A percentile compares a stretch with the other conserved stretches of the same genome.
These are phyloP conservation scores for Momotus momota DNA, from an alignment of 2,797 vertebrate genomes.

Conservation along the genomic window DNA sequence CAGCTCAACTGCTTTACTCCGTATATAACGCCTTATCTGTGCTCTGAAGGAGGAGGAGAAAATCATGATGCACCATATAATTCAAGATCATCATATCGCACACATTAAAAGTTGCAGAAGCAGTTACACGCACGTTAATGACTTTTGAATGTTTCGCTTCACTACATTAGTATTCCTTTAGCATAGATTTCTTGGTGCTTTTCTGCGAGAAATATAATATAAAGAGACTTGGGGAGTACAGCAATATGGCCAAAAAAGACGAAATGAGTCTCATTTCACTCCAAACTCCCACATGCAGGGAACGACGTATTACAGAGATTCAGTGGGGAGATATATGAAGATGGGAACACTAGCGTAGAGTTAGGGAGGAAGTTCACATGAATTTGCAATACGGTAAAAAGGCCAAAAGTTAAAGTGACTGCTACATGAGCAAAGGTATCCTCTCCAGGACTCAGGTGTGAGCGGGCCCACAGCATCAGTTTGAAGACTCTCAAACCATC, in stretches of 20 bases:
- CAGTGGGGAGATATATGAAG: constrained; percentile 22
- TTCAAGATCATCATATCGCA: constrained; percentile 20
- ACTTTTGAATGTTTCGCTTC: constrained; percentile 55
- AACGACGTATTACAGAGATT: constrained; percentile 12
- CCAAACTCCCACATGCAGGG: constrained; percentile 31
- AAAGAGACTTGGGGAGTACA: constrained; percentile 63
- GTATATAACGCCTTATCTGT: background rate
- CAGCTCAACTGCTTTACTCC: background rate
- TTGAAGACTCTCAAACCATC: background rate
- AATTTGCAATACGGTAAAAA: background rate
- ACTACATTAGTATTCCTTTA: constrained; percentile 59
- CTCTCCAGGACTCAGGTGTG: background rate
- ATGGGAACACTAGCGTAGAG: background rate
- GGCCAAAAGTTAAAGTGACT: background rate
- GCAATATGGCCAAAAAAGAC: constrained; percentile 61
- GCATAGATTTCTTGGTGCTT: constrained; percentile 49
- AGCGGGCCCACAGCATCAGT: background rate
- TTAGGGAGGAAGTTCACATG: background rate
- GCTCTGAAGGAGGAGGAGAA: constrained; percentile 17
- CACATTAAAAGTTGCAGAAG: constrained; percentile 37
- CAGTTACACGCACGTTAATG: constrained; percentile 55
- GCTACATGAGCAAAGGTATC: background rate
- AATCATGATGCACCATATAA: constrained; percentile 11
- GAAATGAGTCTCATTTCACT: constrained; percentile 61
- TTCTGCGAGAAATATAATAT: constrained; percentile 43